Evolutionary conservation across 2,113 vertebrate genomes (phyloP).

Genomic region (Albula glossodonta): DNA sequence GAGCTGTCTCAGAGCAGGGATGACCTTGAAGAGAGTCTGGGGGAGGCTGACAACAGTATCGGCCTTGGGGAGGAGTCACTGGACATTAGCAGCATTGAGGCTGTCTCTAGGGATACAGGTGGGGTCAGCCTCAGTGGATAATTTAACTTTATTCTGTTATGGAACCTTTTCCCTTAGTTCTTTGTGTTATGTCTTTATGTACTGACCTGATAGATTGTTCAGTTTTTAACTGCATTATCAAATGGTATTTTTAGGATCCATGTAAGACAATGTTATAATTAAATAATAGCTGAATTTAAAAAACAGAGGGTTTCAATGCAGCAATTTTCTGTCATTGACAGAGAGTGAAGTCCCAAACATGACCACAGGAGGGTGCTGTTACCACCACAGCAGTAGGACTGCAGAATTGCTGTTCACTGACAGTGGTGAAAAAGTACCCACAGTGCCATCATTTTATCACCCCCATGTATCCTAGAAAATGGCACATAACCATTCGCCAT

Average conservation of each 20-base stretch:
- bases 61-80: slow-evolving; percentile 13
- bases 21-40: slow-evolving; percentile 6
- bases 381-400: neutral
- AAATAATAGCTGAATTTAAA: neutral
- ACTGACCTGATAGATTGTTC: neutral
- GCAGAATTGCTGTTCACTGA: neutral
- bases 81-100: slow-evolving; percentile 25
- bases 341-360: neutral
- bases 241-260: neutral
- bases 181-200: neutral
- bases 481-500: too few species aligned
- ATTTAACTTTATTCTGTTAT: neutral
- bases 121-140: neutral
- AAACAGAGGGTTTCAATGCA: neutral
- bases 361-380: neutral
- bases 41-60: neutral
- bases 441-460: too few species aligned
- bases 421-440: too few species aligned
- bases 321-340: neutral
- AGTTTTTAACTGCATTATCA: neutral
- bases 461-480: too few species aligned
- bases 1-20: slow-evolving; percentile 20
- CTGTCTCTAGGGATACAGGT: slow-evolving; percentile 38
- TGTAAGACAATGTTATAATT: neutral
- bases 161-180: neutral